Evolutionary conservation across 92 coral and sea anemone genomes (phyloP), one percentile per base, ranked within the genome.

Genomic region (Micromussa lordhowensis): DNA sequence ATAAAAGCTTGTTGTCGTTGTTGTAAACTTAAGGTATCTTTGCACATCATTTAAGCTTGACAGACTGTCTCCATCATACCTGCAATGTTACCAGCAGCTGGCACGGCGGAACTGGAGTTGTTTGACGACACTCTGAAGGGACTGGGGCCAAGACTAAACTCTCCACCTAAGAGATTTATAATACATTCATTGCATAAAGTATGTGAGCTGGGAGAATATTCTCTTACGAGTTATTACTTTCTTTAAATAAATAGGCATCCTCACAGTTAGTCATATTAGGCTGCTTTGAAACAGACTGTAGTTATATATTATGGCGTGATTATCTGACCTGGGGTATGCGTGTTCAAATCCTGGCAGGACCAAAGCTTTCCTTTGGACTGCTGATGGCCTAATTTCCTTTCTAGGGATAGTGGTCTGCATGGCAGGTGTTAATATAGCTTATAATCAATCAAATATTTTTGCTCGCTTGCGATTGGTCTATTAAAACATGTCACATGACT

Each of bases 141-240:
- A 74, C 94, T 92, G 19, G 97, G 97, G 7, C 97, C 95, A 88
- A 94, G 88, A 61, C 93, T 91, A 14, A 91, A 64, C 36, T 90
- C 91, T 30, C 83, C 68, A 82, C 72, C 97, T 95, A 80, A 34
- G 55, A 61, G 26, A 64, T 58, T 58, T 58, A 58, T 8, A 7
- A 8, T 44, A 13, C 51, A 44, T 44, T 44, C 64, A 58, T 58
- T 58, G 30, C 24, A 5, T 24, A 24, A 22, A 61, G 68, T 61
- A 26, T 22, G 29, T 61, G 29, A 22, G 68, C 14, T 19, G 22
- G 15, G 26, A 6, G 1, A 22, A 22, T 8, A 7, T 5, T 61
- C 68, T 18, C 68, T 61, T n/a, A 61, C 29, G 8, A 61, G 13
- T 24, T 18, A 59, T 21, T 59, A 59, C 24, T 61, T 22, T 24